Base-by-base conservation (phyloP, 2,113 vertebrate genomes). In the Percopsis transmontana region DNA sequence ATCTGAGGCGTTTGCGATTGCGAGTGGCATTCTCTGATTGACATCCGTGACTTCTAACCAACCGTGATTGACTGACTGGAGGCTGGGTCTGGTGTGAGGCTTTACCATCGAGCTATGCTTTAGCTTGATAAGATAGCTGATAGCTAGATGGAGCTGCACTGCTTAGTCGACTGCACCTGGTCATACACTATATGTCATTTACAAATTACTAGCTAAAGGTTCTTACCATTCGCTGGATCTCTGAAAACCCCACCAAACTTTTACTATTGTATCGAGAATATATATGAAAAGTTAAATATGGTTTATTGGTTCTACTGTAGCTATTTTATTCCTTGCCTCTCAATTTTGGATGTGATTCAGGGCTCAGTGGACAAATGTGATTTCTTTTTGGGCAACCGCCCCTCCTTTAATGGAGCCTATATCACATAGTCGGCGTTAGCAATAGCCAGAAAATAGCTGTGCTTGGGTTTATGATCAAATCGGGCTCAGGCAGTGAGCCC, bases 1-100 rank as follows among this genome's bases (percentile, higher is more conserved):
- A 13, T 4, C 27, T 11, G 55, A 5, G 2, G 44, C 44, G 47
- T n/a, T 5, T 23, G 51, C 62, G 66, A 77, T 62, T 72, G 66
- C 38, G 54, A 59, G 58, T 38, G 40, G 14, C 41, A 2, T 41
- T 41, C 12, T 2, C 57, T 61, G 77, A 79, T 52, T 79, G 76
- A 81, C 70, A 62, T 47, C 53, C 0, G 0, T 19, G 62, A 44
- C 21, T 16, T 60, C 70, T 68, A 68, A 72, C 73, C 51, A 39
- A 8, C 51, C 48, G 11, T 2, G 1, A 11, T 18, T 74, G 70
- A 63, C 38, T 70, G 70, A 27, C 62, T n/a, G n/a, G n/a, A n/a
- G 1, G 67, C 21, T 63, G 48, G 7, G 38, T 47, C n/a, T 21
- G 47, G 52, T 58, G 24, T 23, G 38, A 58, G 16, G 12, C 21